phyloP scores from a whole-genome alignment of 2,888 invertebrate species.

The Machimus rusticus region DNA sequence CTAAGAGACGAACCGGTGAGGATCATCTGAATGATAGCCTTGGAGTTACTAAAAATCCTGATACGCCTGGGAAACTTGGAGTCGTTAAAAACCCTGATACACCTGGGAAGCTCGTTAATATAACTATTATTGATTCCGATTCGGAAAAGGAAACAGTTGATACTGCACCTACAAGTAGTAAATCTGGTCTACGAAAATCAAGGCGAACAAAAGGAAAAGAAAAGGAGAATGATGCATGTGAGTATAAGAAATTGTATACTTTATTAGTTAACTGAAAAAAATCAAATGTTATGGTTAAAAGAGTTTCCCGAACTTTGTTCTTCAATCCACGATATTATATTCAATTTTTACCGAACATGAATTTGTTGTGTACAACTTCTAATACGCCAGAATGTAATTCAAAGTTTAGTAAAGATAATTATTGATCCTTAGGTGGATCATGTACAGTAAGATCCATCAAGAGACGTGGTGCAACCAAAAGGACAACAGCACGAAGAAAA shows the following conservation, averaged over 20 bases:
- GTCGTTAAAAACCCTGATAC: background rate
- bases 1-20: background rate
- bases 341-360: no score
- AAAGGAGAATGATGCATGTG: background rate
- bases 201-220: background rate
- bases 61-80: background rate
- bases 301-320: background rate
- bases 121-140: background rate
- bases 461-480: background rate
- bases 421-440: background rate
- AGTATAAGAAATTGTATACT: background rate
- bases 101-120: background rate
- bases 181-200: background rate
- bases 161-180: background rate
- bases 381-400: background rate
- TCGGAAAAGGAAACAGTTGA: background rate
- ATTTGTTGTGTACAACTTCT: no score
- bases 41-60: background rate
- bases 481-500: background rate
- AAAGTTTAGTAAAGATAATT: background rate
- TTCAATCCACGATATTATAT: no score
- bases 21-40: background rate
- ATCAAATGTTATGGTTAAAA: background rate
- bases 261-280: background rate
- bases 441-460: background rate